Base-by-base conservation (phyloP, 2,113 vertebrate species). In the Calyptomena viridis region DNA sequence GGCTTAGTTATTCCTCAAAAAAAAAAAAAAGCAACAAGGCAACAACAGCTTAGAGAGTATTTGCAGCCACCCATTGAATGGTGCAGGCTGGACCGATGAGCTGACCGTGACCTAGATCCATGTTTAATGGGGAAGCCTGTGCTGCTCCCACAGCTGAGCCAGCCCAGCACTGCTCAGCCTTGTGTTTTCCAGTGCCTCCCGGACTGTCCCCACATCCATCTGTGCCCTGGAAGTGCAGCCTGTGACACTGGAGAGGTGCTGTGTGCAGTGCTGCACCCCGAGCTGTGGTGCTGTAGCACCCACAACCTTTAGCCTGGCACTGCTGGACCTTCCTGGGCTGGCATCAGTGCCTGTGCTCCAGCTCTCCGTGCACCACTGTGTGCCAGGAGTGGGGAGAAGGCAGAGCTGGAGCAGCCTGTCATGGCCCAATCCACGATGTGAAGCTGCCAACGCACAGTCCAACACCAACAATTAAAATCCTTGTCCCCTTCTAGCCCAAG, bases 341-440 rank as follows among this genome's bases (percentile, higher is more conserved):
- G 59, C 40, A 4, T 16, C 0, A 23, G 24, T 39, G 33, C 31
- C 71, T 6, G 52, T 44, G 52, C 81, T 44, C 63, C 63, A 24
- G 40, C 40, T 24, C 20, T 33, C 20, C 4, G 14, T 31, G 63
- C 40, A 44, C 63, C 40, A 1, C 39, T 8, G 76, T 18, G 47
- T 7, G 20, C 53, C 2, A 22, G 84, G 18, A 78, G 16, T 8
- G 1, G 55, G 19, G 23, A 87, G 35, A 16, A 56, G 18, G 52
- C 83, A 66, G 47, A 27, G 55, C 80, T 9, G 24, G 76, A 78
- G 40, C 56, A 39, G 72, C 50, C 49, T 13, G 14, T 3, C 37
- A 22, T 0, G 3, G 71, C 21, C 37, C 3, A 4, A 31, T 2
- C 37, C 2, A 1, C 6, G 23, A 42, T 1, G 35, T 0, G 22